Evolutionary conservation across 2,113 vertebrate species (phyloP).

Genomic region (Grus americana): DNA sequence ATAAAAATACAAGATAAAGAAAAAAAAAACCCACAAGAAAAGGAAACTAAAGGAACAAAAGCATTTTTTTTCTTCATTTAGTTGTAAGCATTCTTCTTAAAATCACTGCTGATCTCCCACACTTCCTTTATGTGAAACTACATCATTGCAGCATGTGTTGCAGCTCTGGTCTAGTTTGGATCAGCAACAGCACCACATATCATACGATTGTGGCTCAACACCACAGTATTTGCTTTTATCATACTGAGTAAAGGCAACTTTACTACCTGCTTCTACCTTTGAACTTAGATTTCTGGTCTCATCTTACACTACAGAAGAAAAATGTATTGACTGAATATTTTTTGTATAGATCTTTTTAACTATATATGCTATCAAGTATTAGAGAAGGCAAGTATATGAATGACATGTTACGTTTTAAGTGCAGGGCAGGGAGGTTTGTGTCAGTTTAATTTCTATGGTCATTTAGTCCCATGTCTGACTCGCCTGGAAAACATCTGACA

Average conservation of each 20-base stretch:
- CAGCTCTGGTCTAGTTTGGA: background rate
- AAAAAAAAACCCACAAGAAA: background rate
- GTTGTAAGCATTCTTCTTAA: background rate
- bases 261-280: background rate
- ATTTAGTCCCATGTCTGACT: background rate
- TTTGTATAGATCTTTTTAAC: background rate
- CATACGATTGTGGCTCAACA: background rate
- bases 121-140: background rate
- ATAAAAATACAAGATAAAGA: background rate
- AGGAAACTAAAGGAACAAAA: background rate
- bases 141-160: background rate
- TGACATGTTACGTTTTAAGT: background rate
- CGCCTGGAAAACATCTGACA: background rate
- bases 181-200: background rate
- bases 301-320: background rate
- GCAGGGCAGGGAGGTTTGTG: background rate
- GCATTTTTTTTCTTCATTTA: background rate
- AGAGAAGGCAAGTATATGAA: background rate
- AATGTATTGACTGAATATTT: background rate
- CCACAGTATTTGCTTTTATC: background rate
- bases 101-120: background rate
- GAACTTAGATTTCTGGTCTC: background rate
- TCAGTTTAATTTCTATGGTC: background rate
- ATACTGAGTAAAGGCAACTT: background rate
- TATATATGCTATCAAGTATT: background rate